Evolutionary conservation across 2,797 vertebrate species (phyloP), one percentile per base, ranked within the genome.

Genomic region (Etheostoma nigrum): DNA sequence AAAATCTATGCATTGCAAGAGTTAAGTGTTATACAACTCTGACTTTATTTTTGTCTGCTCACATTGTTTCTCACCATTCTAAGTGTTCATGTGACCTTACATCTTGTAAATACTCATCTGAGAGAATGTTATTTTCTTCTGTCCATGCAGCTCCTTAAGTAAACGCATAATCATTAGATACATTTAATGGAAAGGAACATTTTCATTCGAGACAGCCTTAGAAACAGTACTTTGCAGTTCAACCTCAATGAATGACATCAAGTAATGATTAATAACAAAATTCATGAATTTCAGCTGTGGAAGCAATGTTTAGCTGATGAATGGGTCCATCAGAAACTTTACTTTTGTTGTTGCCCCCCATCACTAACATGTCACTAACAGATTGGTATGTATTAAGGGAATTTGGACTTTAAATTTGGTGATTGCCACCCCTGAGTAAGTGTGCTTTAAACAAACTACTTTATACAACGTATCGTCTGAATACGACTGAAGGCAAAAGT

Each of bases 1-100:
- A 70, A 79, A 72, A 81, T 85, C 78, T 87, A 80, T 87, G 79
- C 89, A 87, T 72, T 68, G 58, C 60, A 64, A 69, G 53, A 79
- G 81, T 80, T 77, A 67, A 82, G 83, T 75, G 81, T 70, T 76
- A 74, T 67, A 62, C 40, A 66, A 68, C 62, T 78, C 67, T 55
- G 19, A 53, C 21, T 63, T 64, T 6, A 27, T 1, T 33, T 57
- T 62, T 4, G 2, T 74, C 52, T 75, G 30, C 53, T 72, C 5
- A 44, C 10, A n/a, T 15, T 2, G 16, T 59, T 71, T 66, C 23
- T 65, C 4, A 55, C 15, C 11, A 36, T 61, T 67, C 25, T 19
- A 18, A 16, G 11, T 64, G 63, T 65, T 61, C 21, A 33, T 25
- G 23, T 54, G 18, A 60, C 16, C 14, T 11, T 25, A 27, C 42